Percentiles rank a stretch among this genome's conserved stretches.
phyloP scores from a whole-genome alignment of 2,797 vertebrate genomes.

The Acanthiza pusilla region DNA sequence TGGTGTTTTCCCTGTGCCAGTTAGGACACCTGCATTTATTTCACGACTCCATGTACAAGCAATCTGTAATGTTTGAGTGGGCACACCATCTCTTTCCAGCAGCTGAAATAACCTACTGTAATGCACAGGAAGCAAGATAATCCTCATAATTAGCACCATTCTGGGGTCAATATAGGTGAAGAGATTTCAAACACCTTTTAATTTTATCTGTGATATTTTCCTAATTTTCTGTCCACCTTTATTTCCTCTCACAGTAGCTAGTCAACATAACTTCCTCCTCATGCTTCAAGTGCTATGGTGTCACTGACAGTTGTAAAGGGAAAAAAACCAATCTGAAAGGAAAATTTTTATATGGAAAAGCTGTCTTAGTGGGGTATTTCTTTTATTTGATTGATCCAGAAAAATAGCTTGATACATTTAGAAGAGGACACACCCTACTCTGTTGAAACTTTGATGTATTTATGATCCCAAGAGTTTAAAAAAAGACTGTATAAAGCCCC shows the following conservation, averaged over 20 bases:
- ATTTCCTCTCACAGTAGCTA: conserved; percentile 10
- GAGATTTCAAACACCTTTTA: conserved; percentile 31
- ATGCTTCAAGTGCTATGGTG: not conserved
- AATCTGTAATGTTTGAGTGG: conserved; percentile 15
- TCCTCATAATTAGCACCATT: conserved; percentile 53
- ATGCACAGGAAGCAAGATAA: conserved; percentile 35
- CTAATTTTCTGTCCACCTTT: conserved; percentile 6
- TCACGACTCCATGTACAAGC: not conserved
- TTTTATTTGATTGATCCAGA: not conserved
- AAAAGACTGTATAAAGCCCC: not conserved
- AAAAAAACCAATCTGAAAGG: conserved; percentile 17
- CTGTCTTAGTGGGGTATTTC: not conserved
- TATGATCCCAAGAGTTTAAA: not conserved
- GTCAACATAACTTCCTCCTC: not conserved
- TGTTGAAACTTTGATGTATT: not conserved
- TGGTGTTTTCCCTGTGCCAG: not conserved
- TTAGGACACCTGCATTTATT: not conserved
- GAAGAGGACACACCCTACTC: not conserved
- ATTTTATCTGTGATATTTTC: conserved; percentile 32
- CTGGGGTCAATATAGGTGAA: conserved; percentile 21
- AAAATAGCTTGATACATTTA: not conserved
- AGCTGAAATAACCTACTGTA: conserved; percentile 34
- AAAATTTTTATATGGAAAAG: conserved; percentile 2
- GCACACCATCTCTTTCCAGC: conserved; percentile 16
- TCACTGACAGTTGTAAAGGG: not conserved